Base-by-base conservation (phyloP, 2,797 vertebrate species). In the Pantherophis vulpinus region DNA sequence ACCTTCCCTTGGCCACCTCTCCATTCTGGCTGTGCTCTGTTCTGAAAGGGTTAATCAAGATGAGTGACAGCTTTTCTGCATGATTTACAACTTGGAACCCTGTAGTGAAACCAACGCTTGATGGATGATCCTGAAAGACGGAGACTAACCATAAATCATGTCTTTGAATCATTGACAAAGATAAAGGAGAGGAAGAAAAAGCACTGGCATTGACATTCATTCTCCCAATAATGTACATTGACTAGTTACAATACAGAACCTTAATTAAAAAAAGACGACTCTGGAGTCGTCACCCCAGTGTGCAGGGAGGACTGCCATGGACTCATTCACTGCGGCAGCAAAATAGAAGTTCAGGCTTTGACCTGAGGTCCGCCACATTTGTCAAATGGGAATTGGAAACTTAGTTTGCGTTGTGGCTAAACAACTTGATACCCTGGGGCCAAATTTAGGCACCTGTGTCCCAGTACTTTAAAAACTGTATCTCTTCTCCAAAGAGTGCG, bases 161-260 rank as follows among this genome's bases (percentile, higher is more conserved):
- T 99, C 99, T 99, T 99, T 99, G 99, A 99, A 99, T 99, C 99
- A 99, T 99, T 99, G 99, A 99, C 99, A 99, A 98, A 99, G 99
- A 99, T 99, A 99, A 99, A 99, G 99, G 99, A 99, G 99, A 98
- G 98, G 98, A 98, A 98, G 98, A 98, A 98, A 98, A 99, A 98
- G 98, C 98, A 98, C 98, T 98, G 99, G 98, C 99, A 99, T 99
- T 99, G 99, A 99, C 98, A 99, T 98, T 99, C 99, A 99, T 99
- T 99, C 99, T 99, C 98, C 99, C 99, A 99, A 99, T 99, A 99
- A 99, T 99, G 99, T 99, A 98, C 99, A 99, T 99, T 99, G 99
- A 99, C 99, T 99, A 99, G 98, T 99, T 99, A 99, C 99, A 99
- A 99, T 99, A 99, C 98, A 98, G 98, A 99, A 98, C 99, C 98